phyloP scores from a whole-genome alignment of 2,113 vertebrate species.

The Macrotus californicus region DNA sequence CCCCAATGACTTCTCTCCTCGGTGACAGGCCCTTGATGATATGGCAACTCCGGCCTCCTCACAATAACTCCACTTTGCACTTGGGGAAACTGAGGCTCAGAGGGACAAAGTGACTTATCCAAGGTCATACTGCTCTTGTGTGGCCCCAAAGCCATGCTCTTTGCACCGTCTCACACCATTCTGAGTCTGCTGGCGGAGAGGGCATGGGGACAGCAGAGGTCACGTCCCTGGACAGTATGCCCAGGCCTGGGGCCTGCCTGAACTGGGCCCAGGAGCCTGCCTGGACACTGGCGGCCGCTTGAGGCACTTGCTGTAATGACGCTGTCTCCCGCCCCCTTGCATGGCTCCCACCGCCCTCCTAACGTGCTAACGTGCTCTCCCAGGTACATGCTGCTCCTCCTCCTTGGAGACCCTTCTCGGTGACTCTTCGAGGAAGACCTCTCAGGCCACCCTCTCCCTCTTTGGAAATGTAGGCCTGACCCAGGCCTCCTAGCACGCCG shows the following conservation, averaged over 20 bases:
- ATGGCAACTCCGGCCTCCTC: not conserved
- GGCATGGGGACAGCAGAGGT: not conserved
- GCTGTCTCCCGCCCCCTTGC: not conserved
- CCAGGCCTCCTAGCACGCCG: not conserved
- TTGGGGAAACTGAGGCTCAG: not conserved
- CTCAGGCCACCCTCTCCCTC: not conserved
- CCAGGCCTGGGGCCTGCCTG: no score
- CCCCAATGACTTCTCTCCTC: not conserved
- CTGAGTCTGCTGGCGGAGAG: not conserved
- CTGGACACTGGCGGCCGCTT: fast-evolving
- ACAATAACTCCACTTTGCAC: not conserved
- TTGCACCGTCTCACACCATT: fast-evolving
- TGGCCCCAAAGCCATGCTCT: not conserved
- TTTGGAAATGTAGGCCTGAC: not conserved
- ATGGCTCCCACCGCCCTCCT: fast-evolving
- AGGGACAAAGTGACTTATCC: not conserved
- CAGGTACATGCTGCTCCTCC: fast-evolving
- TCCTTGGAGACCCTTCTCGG: not conserved
- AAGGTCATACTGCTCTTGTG: not conserved
- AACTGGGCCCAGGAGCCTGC: not conserved
- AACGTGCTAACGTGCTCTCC: no score
- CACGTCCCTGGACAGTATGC: fast-evolving
- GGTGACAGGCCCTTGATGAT: not conserved
- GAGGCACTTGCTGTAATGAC: fast-evolving
- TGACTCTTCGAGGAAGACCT: not conserved